A percentile compares a stretch with the other conserved stretches of the same genome.
phyloP scores from a whole-genome alignment of 2,888 invertebrate genomes.

The Diaperis boleti region DNA sequence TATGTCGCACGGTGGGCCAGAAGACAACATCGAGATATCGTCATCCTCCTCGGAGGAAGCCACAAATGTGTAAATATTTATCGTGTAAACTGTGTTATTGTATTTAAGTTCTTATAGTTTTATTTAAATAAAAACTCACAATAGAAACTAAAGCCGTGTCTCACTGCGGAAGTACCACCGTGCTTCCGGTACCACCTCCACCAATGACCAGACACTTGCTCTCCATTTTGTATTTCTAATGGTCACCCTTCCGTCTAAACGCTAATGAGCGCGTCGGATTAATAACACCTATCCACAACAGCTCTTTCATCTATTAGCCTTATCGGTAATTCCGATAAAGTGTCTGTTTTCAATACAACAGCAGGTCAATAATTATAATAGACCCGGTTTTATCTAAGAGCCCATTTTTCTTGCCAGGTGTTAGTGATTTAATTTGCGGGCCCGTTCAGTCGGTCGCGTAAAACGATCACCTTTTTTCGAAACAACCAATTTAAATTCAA shows the following conservation, averaged over 20 bases:
- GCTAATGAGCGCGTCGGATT: slow-evolving; percentile 25
- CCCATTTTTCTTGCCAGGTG: slow-evolving; percentile 44
- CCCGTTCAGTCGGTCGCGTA: slow-evolving; percentile 37
- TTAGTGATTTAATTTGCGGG: slow-evolving; percentile 44
- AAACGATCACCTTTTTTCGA: slow-evolving; percentile 36
- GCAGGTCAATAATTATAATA: slow-evolving; percentile 43
- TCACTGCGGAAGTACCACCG: too few relatives aligned
- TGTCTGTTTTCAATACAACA: slow-evolving; percentile 39
- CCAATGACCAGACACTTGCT: too few relatives aligned
- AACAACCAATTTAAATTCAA: slow-evolving; percentile 36
- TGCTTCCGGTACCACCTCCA: too few relatives aligned
- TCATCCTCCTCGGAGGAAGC: slow-evolving; percentile 48
- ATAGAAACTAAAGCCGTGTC: too few relatives aligned
- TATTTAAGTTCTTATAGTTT: slow-evolving; percentile 41
- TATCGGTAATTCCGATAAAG: slow-evolving; percentile 38
- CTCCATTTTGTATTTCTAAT: background rate
- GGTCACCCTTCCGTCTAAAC: background rate
- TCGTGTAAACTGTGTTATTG: slow-evolving; percentile 46
- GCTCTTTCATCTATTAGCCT: slow-evolving; percentile 34
- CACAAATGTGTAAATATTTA: slow-evolving; percentile 47
- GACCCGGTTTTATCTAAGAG: slow-evolving; percentile 41
- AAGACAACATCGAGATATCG: slow-evolving; percentile 48
- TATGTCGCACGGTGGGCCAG: slow-evolving; percentile 41
- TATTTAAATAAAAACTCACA: slow-evolving; percentile 44
- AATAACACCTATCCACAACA: slow-evolving; percentile 32